phyloP scores from a whole-genome alignment of 2,888 invertebrate species.

The Torymus aiolomorphi region DNA sequence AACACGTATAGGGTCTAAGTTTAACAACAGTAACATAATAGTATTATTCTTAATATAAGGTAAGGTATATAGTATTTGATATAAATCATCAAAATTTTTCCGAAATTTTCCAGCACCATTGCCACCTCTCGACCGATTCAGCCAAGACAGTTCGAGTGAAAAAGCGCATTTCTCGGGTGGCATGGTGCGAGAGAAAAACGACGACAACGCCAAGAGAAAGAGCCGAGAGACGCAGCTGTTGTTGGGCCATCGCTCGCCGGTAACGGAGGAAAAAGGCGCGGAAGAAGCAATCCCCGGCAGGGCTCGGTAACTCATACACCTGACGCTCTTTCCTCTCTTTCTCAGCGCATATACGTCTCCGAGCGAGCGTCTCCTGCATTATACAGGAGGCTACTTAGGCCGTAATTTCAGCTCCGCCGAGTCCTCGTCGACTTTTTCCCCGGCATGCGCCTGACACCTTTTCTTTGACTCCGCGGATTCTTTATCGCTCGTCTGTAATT shows the following conservation, averaged over 20 bases:
- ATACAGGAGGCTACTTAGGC: constrained; percentile 60
- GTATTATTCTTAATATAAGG: no score
- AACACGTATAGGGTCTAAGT: no score
- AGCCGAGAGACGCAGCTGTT: not conserved
- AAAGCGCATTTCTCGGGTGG: no score
- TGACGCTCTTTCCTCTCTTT: constrained; percentile 14
- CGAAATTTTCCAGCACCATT: no score
- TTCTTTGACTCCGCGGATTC: constrained; percentile 1
- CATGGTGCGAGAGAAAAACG: no score
- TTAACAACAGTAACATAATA: no score
- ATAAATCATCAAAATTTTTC: no score
- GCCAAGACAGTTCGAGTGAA: no score
- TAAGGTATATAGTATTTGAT: no score
- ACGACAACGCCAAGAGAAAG: no score
- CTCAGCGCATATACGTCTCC: constrained; percentile 26
- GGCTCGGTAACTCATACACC: constrained; percentile 41
- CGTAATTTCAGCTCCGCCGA: constrained; percentile 66
- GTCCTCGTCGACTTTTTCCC: constrained; percentile 52
- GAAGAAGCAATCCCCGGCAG: constrained; percentile 23
- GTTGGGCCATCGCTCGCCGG: not conserved
- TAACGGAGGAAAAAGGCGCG: not conserved
- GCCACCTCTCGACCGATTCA: no score
- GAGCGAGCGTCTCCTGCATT: constrained; percentile 12
- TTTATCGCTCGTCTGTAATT: constrained; percentile 24
- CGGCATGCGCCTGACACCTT: constrained; percentile 4